These are phyloP conservation scores for Eudyptes chrysolophus DNA, from an alignment of 2,113 vertebrate species.

Conservation along the genomic window DNA sequence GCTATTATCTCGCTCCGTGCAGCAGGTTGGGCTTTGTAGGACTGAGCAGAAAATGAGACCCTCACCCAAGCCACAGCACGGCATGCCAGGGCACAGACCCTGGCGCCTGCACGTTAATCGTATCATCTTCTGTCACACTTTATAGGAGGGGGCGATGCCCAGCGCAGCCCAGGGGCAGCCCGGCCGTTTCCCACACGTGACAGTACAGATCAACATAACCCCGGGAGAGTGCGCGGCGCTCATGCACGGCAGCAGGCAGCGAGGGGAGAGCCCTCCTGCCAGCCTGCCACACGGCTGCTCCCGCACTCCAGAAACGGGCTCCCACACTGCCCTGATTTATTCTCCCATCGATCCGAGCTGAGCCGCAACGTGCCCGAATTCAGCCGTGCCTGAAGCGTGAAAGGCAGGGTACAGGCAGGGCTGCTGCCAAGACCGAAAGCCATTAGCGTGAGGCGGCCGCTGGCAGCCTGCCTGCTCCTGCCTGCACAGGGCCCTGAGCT, in stretches of 20 bases:
- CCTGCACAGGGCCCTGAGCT: neutral
- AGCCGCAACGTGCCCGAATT: neutral
- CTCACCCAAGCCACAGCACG: neutral
- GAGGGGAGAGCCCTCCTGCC: neutral
- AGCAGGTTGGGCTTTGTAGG: neutral
- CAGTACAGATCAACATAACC: fast-evolving
- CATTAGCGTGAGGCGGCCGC: neutral
- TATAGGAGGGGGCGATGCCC: neutral
- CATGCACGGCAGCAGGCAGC: fast-evolving
- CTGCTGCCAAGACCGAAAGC: neutral
- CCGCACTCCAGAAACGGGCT: neutral
- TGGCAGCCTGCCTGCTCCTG: neutral
- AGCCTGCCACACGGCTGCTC: neutral
- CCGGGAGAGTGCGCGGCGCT: fast-evolving
- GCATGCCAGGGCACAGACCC: neutral
- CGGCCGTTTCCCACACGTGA: fast-evolving
- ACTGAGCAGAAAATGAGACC: neutral
- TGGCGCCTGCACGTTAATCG: fast-evolving
- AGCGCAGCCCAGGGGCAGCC: neutral
- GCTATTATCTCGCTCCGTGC: fast-evolving
- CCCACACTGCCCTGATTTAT: neutral
- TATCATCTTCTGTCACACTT: neutral
- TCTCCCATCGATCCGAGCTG: neutral
- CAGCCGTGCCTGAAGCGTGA: neutral
- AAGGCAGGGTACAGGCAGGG: neutral